Percentiles rank a stretch among this genome's conserved stretches.
Evolutionary conservation across 2,113 vertebrate genomes (phyloP).

Genomic region (Fulmarus glacialis): DNA sequence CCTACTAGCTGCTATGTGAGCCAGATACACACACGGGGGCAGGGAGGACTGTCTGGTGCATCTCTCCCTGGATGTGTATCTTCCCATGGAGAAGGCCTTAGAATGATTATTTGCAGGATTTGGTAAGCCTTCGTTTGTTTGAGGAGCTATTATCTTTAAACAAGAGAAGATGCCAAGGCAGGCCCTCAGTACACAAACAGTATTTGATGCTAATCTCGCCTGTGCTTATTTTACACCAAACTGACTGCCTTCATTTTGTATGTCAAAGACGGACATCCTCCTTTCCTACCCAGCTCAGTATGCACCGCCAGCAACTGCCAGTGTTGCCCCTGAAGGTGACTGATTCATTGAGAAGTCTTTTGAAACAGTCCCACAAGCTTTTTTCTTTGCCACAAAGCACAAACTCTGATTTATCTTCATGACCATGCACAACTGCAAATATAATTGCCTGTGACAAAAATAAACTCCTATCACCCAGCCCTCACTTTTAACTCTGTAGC

Average conservation of each 20-base stretch:
- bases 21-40: fast-evolving
- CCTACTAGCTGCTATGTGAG: background rate
- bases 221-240: background rate
- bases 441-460: background rate
- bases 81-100: background rate
- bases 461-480: background rate
- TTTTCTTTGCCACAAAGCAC: background rate
- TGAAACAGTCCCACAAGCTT: background rate
- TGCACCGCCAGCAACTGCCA: fast-evolving
- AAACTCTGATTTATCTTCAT: background rate
- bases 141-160: background rate
- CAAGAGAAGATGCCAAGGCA: background rate
- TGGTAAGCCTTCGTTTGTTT: background rate
- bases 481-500: background rate
- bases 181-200: background rate
- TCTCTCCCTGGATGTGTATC: background rate
- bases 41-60: background rate
- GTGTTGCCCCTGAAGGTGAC: background rate
- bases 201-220: background rate
- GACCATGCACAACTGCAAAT: background rate
- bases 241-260: background rate
- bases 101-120: background rate
- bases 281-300: fast-evolving
- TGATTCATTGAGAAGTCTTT: background rate
- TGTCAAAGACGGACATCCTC: background rate